Base-by-base conservation (phyloP, 2,888 invertebrate genomes). In the Tineola bisselliella region DNA sequence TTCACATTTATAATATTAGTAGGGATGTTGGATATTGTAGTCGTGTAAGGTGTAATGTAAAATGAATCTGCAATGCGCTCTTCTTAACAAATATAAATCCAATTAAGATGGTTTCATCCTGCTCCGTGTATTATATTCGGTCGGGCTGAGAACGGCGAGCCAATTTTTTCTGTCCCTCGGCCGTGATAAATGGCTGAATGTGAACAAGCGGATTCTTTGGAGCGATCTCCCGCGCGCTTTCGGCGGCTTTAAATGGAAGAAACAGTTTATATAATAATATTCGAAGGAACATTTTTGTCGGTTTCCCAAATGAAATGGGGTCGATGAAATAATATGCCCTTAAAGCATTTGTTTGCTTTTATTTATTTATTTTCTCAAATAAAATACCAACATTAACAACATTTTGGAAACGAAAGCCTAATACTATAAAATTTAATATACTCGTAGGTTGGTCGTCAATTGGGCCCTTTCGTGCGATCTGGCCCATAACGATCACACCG, bases 51-150 rank as follows among this genome's bases (percentile, higher is more conserved):
- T n/a, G n/a, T n/a, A 44, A 11, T n/a, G 44, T 13, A 12, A 12
- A 52, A 52, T 11, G 52, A 15, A 15, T 12, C 54, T 12, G 54
- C 54, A 54, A 54, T 54, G 54, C 54, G 54, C 25, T 25, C 19
- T 25, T 58, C 56, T 56, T 15, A 33, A 31, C n/a, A 60, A 62
- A 62, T 62, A 75, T 79, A 77, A 78, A 79, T 79, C 76, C 76
- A 76, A 76, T 69, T 67, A 67, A 66, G 68, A 65, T 64, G 67
- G 67, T 69, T 68, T 67, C 59, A 30, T 58, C 68, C 70, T 68
- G 72, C 72, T n/a, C n/a, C n/a, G n/a, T n/a, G n/a, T 76, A 73
- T 77, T 76, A 77, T 75, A 76, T 74, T 73, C 73, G 68, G 67
- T 68, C 65, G 69, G 70, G 70, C 72, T 70, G 73, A 71, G 68